Conservation (phyloP, 2,888 invertebrate genomes). For the Microplitis deprimator region DNA sequence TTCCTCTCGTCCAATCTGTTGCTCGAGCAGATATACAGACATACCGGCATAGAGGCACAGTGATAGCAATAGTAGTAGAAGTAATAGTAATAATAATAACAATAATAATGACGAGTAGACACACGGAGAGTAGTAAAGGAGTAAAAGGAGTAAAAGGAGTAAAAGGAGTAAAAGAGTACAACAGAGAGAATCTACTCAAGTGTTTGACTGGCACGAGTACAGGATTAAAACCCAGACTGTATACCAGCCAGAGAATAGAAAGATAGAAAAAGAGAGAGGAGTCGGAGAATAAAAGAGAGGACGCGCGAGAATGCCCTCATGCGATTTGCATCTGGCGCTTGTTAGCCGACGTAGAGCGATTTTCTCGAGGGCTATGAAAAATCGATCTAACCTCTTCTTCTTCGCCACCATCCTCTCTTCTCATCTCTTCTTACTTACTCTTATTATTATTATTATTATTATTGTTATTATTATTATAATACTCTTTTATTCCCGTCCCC, state of each 20-base stretch:
- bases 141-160: too few species aligned
- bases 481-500: neutral
- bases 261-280: slow-evolving; percentile 21
- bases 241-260: slow-evolving; percentile 5
- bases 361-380: slow-evolving; percentile 60
- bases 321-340: slow-evolving; percentile 67
- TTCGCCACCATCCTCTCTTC: neutral
- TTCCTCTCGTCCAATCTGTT: neutral
- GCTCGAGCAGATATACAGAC: neutral
- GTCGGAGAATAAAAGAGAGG: slow-evolving; percentile 23
- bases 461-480: neutral
- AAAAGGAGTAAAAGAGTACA: too few species aligned
- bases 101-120: neutral
- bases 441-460: slow-evolving; percentile 1
- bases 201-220: neutral
- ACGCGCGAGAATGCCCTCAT: slow-evolving; percentile 49
- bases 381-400: slow-evolving; percentile 63
- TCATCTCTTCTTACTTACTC: slow-evolving; percentile 3
- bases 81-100: neutral
- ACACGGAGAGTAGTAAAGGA: too few species aligned
- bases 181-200: neutral
- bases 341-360: slow-evolving; percentile 55
- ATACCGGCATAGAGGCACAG: neutral
- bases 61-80: too few species aligned
- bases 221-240: neutral